Conservation (phyloP, 2,797 vertebrate species). For the Pithecia hirsuta region DNA sequence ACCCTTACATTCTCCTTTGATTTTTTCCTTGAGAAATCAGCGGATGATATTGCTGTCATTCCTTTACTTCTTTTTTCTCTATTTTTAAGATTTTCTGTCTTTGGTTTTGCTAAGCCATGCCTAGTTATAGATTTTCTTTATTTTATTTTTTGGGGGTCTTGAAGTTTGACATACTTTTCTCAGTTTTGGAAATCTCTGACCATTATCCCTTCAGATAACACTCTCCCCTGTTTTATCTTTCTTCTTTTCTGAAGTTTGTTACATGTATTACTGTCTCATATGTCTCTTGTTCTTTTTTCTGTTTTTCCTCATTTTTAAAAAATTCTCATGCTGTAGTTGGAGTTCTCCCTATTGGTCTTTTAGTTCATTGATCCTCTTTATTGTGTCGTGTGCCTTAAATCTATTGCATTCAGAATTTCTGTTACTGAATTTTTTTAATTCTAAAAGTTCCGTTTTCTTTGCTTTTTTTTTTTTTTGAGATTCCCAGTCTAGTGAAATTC, state of each 20-base stretch:
- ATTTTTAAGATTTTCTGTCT: slow-evolving; percentile 25
- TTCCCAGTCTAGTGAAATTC: background rate
- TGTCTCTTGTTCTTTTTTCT: background rate
- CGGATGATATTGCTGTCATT: background rate
- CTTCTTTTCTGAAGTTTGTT: background rate
- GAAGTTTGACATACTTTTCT: background rate
- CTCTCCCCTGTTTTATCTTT: background rate
- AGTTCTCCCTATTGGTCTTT: background rate
- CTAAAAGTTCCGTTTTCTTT: background rate
- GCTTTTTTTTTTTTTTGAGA: background rate
- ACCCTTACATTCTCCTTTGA: background rate
- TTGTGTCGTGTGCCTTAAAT: background rate
- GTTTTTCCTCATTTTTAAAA: background rate
- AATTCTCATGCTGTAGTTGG: background rate
- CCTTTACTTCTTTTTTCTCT: background rate
- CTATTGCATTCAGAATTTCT: slow-evolving; percentile 11
- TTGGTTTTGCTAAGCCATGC: background rate
- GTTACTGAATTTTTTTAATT: background rate
- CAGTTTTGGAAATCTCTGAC: background rate
- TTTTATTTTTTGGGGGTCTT: background rate
- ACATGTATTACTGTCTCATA: background rate
- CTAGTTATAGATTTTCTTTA: background rate
- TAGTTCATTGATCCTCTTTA: background rate
- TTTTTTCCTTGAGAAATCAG: background rate
- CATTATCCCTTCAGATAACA: background rate